phyloP scores from a whole-genome alignment of 2,113 vertebrate genomes.

The Pterocles burchelli region DNA sequence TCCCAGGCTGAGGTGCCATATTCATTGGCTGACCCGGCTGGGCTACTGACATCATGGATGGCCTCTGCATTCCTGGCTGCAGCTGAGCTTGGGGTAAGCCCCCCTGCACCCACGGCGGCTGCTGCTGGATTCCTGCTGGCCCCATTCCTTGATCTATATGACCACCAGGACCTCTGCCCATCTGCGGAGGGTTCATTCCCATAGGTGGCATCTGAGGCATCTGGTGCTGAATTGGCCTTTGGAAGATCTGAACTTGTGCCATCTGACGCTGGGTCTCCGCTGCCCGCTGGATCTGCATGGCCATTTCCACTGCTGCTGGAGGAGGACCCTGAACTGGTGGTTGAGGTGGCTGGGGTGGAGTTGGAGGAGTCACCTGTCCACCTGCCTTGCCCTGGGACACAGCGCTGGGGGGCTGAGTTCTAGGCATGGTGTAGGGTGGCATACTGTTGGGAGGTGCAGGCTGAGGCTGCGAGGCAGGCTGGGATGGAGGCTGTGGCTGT shows the following conservation, averaged over 20 bases:
- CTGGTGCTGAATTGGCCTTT: slow-evolving; percentile 88
- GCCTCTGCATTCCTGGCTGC: slow-evolving; percentile 85
- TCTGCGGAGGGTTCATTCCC: slow-evolving; percentile 83
- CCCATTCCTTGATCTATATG: slow-evolving; percentile 82
- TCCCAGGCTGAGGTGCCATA: slow-evolving; percentile 80
- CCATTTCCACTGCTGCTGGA: slow-evolving; percentile 95
- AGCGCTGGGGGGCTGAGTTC: slow-evolving; percentile 72
- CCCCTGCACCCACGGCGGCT: slow-evolving; percentile 81
- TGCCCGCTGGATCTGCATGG: slow-evolving; percentile 96
- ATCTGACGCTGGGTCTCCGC: slow-evolving; percentile 95
- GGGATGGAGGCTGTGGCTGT: slow-evolving; percentile 79
- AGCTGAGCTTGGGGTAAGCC: slow-evolving; percentile 85
- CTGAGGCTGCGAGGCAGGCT: slow-evolving; percentile 74
- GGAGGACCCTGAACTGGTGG: slow-evolving; percentile 85
- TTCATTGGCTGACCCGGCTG: slow-evolving; percentile 87
- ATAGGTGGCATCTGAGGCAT: slow-evolving; percentile 87
- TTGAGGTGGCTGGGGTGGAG: slow-evolving; percentile 74
- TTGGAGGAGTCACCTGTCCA: slow-evolving; percentile 79
- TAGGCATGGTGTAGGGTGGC: slow-evolving; percentile 75
- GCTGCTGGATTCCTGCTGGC: slow-evolving; percentile 78
- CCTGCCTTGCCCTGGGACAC: slow-evolving; percentile 82
- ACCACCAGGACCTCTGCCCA: slow-evolving; percentile 78
- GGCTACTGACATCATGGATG: slow-evolving; percentile 88
- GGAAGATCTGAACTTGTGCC: slow-evolving; percentile 89
- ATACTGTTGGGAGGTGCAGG: slow-evolving; percentile 78